A percentile compares a stretch with the other conserved stretches of the same genome.
These are phyloP conservation scores for Cinclus cinclus DNA, from an alignment of 2,113 vertebrate genomes.

Conservation along the genomic window DNA sequence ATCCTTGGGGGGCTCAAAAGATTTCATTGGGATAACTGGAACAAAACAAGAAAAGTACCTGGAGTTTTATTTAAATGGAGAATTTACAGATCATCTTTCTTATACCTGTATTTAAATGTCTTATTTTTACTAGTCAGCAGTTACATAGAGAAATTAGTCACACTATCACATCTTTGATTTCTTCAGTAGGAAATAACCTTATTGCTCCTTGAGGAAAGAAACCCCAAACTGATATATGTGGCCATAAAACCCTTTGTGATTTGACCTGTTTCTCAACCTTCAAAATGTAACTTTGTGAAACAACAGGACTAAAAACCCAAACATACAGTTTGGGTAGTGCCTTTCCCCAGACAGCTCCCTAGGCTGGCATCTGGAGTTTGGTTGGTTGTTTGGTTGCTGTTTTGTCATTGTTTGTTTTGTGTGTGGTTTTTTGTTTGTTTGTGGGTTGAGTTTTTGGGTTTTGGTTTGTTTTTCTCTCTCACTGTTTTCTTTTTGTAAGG, in stretches of 20 bases:
- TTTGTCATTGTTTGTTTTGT: not conserved
- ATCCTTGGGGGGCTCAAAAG: not conserved
- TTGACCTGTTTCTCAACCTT: not conserved
- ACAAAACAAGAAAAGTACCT: not conserved
- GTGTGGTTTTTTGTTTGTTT: not conserved
- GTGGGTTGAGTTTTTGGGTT: not conserved
- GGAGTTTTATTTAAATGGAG: not conserved
- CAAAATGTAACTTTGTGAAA: not conserved
- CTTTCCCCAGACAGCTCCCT: not conserved
- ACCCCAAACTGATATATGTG: not conserved
- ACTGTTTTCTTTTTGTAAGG: not conserved
- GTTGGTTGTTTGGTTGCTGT: not conserved
- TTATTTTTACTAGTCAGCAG: not conserved
- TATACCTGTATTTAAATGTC: not conserved
- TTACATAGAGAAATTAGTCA: not conserved
- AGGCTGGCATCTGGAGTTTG: not conserved
- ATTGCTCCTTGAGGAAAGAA: not conserved
- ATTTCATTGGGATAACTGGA: not conserved
- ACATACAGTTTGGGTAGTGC: not conserved
- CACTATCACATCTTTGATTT: not conserved
- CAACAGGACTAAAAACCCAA: accelerated
- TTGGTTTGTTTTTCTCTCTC: not conserved
- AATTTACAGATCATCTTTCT: not conserved
- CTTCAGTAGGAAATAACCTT: not conserved
- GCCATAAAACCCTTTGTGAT: not conserved